A percentile compares a stretch with the other conserved stretches of the same genome.
Evolutionary conservation across 2,113 vertebrate species (phyloP).

Genomic region (Cavia aperea): DNA sequence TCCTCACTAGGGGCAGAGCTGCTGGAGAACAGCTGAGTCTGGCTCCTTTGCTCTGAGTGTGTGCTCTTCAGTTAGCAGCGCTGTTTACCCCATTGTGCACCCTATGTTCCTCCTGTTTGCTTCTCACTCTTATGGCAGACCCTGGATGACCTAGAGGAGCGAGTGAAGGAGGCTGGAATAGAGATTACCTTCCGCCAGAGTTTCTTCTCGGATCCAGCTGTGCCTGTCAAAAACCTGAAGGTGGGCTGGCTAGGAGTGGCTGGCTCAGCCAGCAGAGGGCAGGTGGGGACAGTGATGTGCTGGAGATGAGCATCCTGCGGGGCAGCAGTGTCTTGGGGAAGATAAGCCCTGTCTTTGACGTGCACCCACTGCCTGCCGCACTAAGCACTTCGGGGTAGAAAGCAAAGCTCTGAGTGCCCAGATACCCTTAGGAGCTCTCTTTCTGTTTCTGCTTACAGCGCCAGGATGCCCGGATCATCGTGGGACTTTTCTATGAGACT

Average conservation of each 20-base stretch:
- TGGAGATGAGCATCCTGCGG: neutral
- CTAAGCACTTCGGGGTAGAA: neutral
- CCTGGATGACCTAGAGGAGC: conserved; percentile 91
- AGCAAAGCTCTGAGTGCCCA: neutral
- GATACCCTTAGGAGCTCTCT: neutral
- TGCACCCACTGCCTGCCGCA: neutral
- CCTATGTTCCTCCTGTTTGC: neutral
- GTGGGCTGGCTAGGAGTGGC: conserved; percentile 67
- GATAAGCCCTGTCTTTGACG: conserved; percentile 12
- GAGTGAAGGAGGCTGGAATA: conserved; percentile 90
- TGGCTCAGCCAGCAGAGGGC: neutral
- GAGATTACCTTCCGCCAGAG: conserved; percentile 96
- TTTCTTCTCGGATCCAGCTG: conserved; percentile 93
- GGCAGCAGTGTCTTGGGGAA: neutral
- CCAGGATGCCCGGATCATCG: conserved; percentile 94
- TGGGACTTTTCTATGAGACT: conserved; percentile 95
- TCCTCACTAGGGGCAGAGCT: neutral
- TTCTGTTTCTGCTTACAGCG: conserved; percentile 75
- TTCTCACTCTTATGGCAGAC: conserved; percentile 76
- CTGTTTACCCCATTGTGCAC: neutral
- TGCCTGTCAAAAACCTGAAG: conserved; percentile 96
- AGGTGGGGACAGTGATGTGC: neutral
- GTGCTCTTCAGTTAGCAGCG: neutral
- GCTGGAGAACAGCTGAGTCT: neutral
- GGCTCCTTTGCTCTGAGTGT: neutral